Percentiles rank a stretch among this genome's conserved stretches.
Conservation (phyloP, 1,140 invertebrate species). For the Dendrolimus punctatus region DNA sequence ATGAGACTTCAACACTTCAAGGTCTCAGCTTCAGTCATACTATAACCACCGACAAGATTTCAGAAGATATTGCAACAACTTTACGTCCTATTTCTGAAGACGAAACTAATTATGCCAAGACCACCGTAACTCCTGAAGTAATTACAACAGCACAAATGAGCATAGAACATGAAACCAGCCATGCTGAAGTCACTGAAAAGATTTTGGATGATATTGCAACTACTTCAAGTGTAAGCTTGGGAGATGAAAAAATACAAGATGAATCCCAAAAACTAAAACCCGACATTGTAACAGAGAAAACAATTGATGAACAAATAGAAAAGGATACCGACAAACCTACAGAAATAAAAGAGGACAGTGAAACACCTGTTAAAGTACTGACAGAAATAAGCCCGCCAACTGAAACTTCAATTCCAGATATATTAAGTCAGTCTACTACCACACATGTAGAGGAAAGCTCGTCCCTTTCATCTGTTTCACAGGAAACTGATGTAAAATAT, state of each 20-base stretch:
- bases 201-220: slow-evolving; percentile 5
- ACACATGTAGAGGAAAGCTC: background rate
- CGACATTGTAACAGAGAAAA: background rate
- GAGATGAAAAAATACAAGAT: background rate
- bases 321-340: background rate
- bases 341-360: too few relatives aligned
- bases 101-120: slow-evolving; percentile 7
- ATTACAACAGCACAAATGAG: too few relatives aligned
- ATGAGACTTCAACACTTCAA: too few relatives aligned
- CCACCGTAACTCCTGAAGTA: slow-evolving; percentile 3
- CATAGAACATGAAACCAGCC: too few relatives aligned
- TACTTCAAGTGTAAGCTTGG: background rate
- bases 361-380: too few relatives aligned
- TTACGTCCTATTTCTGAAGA: slow-evolving; percentile 3
- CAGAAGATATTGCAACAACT: slow-evolving; percentile 8
- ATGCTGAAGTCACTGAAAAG: slow-evolving; percentile 8
- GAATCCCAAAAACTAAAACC: background rate
- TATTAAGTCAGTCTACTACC: background rate
- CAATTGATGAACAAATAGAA: slow-evolving; percentile 4
- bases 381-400: too few relatives aligned
- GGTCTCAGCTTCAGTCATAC: too few relatives aligned
- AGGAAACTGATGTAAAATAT: background rate
- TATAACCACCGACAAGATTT: background rate
- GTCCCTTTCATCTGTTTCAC: background rate
- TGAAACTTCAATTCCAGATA: too few relatives aligned